phyloP scores from a whole-genome alignment of 2,113 vertebrate species.

The Apteryx owenii region DNA sequence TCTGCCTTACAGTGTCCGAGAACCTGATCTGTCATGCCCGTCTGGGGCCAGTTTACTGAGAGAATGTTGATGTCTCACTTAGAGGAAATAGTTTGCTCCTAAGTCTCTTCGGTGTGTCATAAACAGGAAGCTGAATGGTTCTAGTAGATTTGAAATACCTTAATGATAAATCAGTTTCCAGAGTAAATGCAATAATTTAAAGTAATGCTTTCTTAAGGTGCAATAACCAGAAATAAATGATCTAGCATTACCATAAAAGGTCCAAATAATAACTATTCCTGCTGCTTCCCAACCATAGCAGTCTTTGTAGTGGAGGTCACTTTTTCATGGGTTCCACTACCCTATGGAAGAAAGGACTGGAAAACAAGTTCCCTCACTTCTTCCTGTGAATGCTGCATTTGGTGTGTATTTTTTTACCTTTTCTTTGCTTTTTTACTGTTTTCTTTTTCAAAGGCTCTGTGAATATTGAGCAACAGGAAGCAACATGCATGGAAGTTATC shows the following conservation, averaged over 20 bases:
- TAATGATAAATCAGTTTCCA: background rate
- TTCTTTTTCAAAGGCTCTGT: background rate
- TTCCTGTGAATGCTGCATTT: background rate
- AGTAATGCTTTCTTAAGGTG: background rate
- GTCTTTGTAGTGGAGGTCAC: background rate
- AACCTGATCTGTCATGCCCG: background rate
- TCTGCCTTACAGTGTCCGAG: background rate
- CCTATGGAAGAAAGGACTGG: background rate
- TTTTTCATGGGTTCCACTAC: background rate
- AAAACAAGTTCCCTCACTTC: background rate
- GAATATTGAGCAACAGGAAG: background rate
- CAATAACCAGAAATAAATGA: background rate
- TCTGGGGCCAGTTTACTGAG: background rate
- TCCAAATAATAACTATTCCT: background rate
- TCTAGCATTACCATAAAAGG: background rate
- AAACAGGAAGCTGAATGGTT: background rate
- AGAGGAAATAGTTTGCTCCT: background rate
- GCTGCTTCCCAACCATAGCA: background rate
- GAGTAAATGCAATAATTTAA: background rate
- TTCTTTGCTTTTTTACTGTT: background rate
- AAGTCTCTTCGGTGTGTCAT: background rate
- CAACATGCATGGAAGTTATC: background rate
- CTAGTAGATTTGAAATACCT: background rate
- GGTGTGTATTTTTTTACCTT: background rate
- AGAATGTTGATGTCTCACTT: background rate